A percentile compares a stretch with the other conserved stretches of the same genome.
These are phyloP conservation scores for Toxotes lorentzi DNA, from an alignment of 2,797 vertebrate species.

Conservation along the genomic window DNA sequence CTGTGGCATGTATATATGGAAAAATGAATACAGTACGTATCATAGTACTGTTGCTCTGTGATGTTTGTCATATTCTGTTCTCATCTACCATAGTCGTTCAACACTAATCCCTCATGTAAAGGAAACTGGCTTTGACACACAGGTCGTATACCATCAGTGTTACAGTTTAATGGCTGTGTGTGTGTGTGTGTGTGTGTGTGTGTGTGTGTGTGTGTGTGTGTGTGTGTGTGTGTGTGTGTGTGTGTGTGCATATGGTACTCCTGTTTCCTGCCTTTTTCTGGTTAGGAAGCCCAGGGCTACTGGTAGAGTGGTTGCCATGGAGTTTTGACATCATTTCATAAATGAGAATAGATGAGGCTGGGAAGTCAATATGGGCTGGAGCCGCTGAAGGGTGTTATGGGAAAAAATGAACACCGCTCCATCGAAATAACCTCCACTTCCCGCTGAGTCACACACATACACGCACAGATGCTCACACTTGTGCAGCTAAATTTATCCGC, in stretches of 20 bases:
- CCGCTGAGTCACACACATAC: constrained; percentile 55
- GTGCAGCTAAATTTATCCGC: constrained; percentile 38
- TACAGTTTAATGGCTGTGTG: constrained; percentile 41
- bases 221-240: constrained; percentile 21
- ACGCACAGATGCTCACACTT: constrained; percentile 28
- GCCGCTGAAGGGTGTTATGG: constrained; percentile 76
- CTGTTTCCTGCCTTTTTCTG: constrained; percentile 57
- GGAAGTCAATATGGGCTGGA: constrained; percentile 77
- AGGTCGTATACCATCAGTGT: constrained; percentile 51
- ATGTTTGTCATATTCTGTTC: constrained; percentile 25
- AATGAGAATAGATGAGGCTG: constrained; percentile 83
- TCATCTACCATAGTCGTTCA: constrained; percentile 36
- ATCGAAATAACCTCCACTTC: constrained; percentile 72
- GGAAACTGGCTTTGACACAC: constrained; percentile 52
- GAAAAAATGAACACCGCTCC: constrained; percentile 61
- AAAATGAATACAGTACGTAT: constrained; percentile 27
- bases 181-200: constrained; percentile 34
- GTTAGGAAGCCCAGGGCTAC: constrained; percentile 72
- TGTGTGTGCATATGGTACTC: constrained; percentile 18
- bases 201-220: constrained; percentile 25
- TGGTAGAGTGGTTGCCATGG: constrained; percentile 78
- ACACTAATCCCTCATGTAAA: constrained; percentile 34
- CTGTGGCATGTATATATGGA: constrained; percentile 9
- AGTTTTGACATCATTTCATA: constrained; percentile 83
- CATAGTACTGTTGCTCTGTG: constrained; percentile 7